Conservation (phyloP, 2,113 vertebrate genomes). For the Chloebia gouldiae region DNA sequence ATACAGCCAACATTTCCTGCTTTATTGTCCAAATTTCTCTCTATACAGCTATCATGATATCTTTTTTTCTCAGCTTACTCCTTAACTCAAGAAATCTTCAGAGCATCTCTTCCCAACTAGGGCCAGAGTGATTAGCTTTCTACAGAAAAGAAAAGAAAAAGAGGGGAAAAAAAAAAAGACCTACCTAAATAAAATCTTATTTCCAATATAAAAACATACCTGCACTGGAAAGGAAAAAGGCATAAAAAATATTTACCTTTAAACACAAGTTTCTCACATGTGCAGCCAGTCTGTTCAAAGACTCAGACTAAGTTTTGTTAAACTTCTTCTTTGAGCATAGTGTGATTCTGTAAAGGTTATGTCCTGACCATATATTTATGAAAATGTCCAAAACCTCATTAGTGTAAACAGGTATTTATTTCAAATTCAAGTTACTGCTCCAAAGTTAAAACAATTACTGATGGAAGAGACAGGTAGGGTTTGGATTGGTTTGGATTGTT, state of each 20-base stretch:
- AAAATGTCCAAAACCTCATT: accelerated
- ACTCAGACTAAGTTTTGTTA: not conserved
- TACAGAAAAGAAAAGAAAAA: not conserved
- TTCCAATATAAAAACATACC: not conserved
- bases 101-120: not conserved
- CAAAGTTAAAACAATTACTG: not conserved
- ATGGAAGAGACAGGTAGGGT: not conserved
- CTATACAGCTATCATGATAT: not conserved
- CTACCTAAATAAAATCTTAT: not conserved
- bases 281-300: not conserved
- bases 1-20: not conserved
- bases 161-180: accelerated
- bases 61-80: not conserved
- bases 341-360: not conserved
- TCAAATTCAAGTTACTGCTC: not conserved
- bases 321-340: not conserved
- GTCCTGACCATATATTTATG: not conserved
- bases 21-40: not conserved
- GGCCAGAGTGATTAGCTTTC: not conserved
- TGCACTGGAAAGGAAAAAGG: not conserved
- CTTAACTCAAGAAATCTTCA: not conserved
- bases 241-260: not conserved
- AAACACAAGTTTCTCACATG: not conserved
- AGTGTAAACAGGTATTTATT: not conserved
- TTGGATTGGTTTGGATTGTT: not conserved